phyloP scores from a whole-genome alignment of 2,797 vertebrate species.

The Typhlichthys eigenmanni region DNA sequence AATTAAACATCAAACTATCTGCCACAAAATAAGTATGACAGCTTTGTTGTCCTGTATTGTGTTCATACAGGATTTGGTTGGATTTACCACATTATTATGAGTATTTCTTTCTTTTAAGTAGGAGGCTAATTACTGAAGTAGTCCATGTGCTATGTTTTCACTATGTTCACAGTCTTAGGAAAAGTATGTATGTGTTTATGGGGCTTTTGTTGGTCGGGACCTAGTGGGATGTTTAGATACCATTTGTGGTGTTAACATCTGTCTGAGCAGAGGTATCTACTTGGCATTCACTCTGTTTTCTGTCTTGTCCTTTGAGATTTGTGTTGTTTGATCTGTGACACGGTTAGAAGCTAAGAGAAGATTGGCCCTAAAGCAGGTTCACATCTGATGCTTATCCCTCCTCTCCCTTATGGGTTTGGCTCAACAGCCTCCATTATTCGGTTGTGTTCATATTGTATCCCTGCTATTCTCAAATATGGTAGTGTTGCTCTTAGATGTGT shows the following conservation, averaged over 20 bases:
- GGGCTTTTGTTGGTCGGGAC: constrained; percentile 39
- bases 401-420: constrained; percentile 33
- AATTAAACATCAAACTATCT: too few relatives aligned
- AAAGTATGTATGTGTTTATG: constrained; percentile 5
- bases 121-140: too few relatives aligned
- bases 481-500: too few relatives aligned
- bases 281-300: constrained; percentile 57
- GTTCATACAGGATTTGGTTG: too few relatives aligned
- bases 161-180: too few relatives aligned
- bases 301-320: constrained; percentile 52
- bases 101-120: too few relatives aligned
- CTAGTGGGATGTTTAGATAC: constrained; percentile 56
- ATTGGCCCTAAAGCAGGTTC: constrained; percentile 50
- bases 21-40: too few relatives aligned
- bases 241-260: constrained; percentile 65
- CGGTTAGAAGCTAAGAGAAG: constrained; percentile 43
- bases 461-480: not conserved
- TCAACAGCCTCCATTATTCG: constrained; percentile 37
- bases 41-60: too few relatives aligned
- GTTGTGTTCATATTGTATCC: constrained; percentile 12
- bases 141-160: too few relatives aligned
- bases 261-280: constrained; percentile 63
- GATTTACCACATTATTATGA: too few relatives aligned
- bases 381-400: constrained; percentile 24
- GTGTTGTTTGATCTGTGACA: constrained; percentile 61